Evolutionary conservation across 2,113 vertebrate species (phyloP).

Genomic region (Rhegmatorhina hoffmannsi): DNA sequence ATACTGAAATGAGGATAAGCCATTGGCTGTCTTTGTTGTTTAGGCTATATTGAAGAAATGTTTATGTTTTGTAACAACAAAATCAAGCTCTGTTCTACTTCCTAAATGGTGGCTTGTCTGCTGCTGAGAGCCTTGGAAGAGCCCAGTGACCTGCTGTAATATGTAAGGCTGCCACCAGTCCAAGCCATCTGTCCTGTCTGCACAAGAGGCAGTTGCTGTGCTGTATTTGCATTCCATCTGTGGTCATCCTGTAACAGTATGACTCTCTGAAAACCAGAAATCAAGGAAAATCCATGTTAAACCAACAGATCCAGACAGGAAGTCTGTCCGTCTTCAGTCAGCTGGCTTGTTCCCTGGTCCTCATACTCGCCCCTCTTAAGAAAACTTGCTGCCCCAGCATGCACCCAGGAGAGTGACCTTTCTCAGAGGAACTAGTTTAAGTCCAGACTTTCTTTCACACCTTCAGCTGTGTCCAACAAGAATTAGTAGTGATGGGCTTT

Average conservation of each 20-base stretch:
- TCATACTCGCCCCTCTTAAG: neutral
- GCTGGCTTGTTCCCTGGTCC: neutral
- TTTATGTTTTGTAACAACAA: neutral
- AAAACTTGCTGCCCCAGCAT: neutral
- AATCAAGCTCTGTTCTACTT: neutral
- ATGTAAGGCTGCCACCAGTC: neutral
- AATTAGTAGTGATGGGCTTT: neutral
- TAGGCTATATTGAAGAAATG: neutral
- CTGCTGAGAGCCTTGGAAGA: neutral
- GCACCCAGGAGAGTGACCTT: neutral
- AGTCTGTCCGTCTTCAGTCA: neutral
- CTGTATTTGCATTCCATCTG: neutral
- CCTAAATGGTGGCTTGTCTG: neutral
- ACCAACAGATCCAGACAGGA: neutral
- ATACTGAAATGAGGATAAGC: neutral
- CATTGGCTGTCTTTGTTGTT: neutral
- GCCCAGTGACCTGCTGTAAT: neutral
- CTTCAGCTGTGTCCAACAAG: neutral
- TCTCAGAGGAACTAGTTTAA: neutral
- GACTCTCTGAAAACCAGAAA: neutral
- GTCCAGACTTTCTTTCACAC: neutral
- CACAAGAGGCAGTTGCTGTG: neutral
- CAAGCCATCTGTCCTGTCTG: neutral
- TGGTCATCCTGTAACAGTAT: too few species aligned
- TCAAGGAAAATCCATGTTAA: neutral